Base-by-base conservation (phyloP, 1,140 invertebrate species). In the Drosophila pruinosa region DNA sequence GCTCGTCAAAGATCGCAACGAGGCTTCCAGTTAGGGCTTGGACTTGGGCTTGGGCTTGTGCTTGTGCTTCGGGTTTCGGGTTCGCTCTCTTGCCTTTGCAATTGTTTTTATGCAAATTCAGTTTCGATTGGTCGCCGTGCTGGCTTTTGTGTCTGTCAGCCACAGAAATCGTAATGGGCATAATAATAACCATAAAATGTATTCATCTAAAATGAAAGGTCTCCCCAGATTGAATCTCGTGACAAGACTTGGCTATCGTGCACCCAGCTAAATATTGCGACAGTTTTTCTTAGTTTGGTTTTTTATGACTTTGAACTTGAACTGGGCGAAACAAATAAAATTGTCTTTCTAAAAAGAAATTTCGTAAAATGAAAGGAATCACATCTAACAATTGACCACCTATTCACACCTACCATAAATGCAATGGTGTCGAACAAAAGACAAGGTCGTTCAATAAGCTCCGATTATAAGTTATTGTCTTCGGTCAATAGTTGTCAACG, bases 291-390 rank as follows among this genome's bases (percentile, higher is more conserved):
- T 22, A 8, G 24, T 3, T 45, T 56, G 7, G 1, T 48, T 21
- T 70, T 74, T 86, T 86, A 86, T 86, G 82, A 88, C 78, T 86
- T 86, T 86, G 81, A 86, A 86, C 81, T 86, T 86, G 81, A 86
- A 86, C 82, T 86, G 82, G 50, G 58, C 7, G 31, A 47, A 86
- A 78, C 28, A 45, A 41, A 73, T 12, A 47, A 34, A n/a, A 50
- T 50, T 6, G 14, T 62, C 58, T 62, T 62, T 62, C 58, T 62
- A 57, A 65, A 57, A 71, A 65, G 52, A 71, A 71, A 71, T 71
- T 65, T 71, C 52, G 62, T 43, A 71, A 71, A 43, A 65, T 52
- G 68, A 71, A 65, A 71, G 68, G 61, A 22, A 26, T 21, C 43
- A 26, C 34, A 38, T 2, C 31, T 7, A 47, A 15, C 31, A 39